Percentiles rank a stretch among this genome's conserved stretches.
These are phyloP conservation scores for Athene cunicularia DNA, from an alignment of 2,113 vertebrate species.

Conservation along the genomic window DNA sequence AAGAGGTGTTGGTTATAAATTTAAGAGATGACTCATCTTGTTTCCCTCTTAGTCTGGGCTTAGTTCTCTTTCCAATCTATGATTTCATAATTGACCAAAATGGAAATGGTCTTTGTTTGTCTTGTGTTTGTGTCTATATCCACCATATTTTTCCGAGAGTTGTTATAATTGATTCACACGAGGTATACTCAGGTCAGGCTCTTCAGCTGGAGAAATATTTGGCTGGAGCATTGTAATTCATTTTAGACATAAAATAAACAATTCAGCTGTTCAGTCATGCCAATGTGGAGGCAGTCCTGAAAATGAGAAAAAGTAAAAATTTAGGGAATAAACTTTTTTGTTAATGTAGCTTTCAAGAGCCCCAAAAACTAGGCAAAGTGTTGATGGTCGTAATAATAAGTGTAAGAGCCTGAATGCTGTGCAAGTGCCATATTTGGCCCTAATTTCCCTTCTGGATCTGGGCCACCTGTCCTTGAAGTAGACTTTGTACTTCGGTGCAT, in stretches of 20 bases:
- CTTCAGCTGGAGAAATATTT: neutral
- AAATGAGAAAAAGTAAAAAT: neutral
- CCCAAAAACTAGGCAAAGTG: neutral
- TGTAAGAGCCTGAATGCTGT: neutral
- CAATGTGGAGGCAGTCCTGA: neutral
- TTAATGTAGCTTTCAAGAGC: neutral
- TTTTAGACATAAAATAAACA: neutral
- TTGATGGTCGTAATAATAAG: neutral
- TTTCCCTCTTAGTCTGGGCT: neutral
- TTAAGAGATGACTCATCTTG: neutral
- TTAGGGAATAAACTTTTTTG: neutral
- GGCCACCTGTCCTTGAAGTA: neutral
- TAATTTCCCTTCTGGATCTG: neutral
- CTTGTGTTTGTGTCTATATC: neutral
- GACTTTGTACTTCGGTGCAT: neutral
- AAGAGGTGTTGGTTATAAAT: neutral
- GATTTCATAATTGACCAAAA: neutral
- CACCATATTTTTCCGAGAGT: neutral
- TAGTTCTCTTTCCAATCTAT: neutral
- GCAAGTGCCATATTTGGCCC: neutral
- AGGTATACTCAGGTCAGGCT: neutral
- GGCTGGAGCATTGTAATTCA: neutral
- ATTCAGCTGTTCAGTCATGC: neutral
- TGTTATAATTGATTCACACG: neutral
- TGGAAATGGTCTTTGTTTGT: neutral